Evolutionary conservation across 2,797 vertebrate genomes (phyloP), one percentile per base, ranked within the genome.

Genomic region (Myotis findleyi): DNA sequence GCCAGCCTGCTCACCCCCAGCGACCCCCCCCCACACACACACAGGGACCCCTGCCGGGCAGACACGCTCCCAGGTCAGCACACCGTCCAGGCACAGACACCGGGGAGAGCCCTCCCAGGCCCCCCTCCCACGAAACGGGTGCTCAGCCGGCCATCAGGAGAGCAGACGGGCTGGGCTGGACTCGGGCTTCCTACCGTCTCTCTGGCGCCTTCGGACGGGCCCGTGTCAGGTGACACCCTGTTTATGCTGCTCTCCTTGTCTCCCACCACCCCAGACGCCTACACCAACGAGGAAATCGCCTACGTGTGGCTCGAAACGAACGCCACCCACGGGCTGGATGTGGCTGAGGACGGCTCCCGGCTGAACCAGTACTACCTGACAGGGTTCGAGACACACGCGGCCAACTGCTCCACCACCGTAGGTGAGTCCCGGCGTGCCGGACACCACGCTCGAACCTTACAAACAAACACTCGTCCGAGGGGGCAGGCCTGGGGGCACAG

Each of bases 351-450:
- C 0, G 99, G 99, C n/a, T 99, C 99, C 16, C 98, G 99, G 12
- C 99, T 99, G 91, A 99, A 99, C 97, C 99, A 99, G 97, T 99
- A 99, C 73, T 99, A 99, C 93, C 98, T 99, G 97, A 99, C 99
- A 55, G 99, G 99, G 89, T 99, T 99, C 98, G 99, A 99, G 0
- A 99, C 99, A 1, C 99, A 99, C 85, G 99, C 99, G 0, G 99
- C 99, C 98, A 99, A 99, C 97, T 99, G 99, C 98, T 99, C 98
- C 94, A 99, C 99, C 97, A 99, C 99, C 96, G 98, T 99, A 98
- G 99, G 99, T 99, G 98, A 94, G 93, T 7, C 47, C 62, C 5
- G 0, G 62, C 1, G 12, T 0, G 3, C 7, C 3, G 77, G 20
- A 14, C n/a, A 27, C 55, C 33, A 33, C 33, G 33, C 33, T 33